Conservation (phyloP, 1,140 invertebrate genomes). For the Drosophila bocqueti region DNA sequence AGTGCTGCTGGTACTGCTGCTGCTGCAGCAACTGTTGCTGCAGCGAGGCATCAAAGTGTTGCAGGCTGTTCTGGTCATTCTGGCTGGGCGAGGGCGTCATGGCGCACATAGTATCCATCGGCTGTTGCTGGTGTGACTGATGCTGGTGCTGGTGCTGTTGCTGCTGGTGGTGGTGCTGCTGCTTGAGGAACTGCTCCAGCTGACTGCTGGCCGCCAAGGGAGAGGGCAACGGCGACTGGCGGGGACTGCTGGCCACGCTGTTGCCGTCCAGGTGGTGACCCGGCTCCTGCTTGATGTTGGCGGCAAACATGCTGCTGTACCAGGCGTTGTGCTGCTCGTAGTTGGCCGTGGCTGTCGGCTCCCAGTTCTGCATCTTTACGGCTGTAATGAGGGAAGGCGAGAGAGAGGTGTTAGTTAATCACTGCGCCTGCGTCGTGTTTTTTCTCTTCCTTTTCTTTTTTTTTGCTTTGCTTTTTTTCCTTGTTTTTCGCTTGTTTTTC, state of each 20-base stretch:
- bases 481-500: constrained; percentile 39
- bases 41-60: constrained; percentile 67
- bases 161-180: constrained; percentile 59
- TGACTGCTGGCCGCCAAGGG: constrained; percentile 48
- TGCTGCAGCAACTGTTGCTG: constrained; percentile 80
- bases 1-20: constrained; percentile 81
- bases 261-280: constrained; percentile 59
- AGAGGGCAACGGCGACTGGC: constrained; percentile 62
- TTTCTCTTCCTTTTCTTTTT: constrained; percentile 21
- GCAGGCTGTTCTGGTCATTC: constrained; percentile 85
- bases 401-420: constrained; percentile 27
- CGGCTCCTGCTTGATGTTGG: constrained; percentile 78
- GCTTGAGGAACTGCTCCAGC: constrained; percentile 77
- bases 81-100: constrained; percentile 85
- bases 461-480: constrained; percentile 14
- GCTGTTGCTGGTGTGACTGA: constrained; percentile 42
- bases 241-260: constrained; percentile 57
- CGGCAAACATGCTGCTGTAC: constrained; percentile 81
- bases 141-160: constrained; percentile 63
- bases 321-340: constrained; percentile 82
- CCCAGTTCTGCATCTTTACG: constrained; percentile 85
- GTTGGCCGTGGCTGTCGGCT: constrained; percentile 72
- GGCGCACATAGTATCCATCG: constrained; percentile 74
- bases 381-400: constrained; percentile 38
- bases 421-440: constrained; percentile 74